phyloP scores from a whole-genome alignment of 2,797 vertebrate genomes.

The Rhodeus uyekii region DNA sequence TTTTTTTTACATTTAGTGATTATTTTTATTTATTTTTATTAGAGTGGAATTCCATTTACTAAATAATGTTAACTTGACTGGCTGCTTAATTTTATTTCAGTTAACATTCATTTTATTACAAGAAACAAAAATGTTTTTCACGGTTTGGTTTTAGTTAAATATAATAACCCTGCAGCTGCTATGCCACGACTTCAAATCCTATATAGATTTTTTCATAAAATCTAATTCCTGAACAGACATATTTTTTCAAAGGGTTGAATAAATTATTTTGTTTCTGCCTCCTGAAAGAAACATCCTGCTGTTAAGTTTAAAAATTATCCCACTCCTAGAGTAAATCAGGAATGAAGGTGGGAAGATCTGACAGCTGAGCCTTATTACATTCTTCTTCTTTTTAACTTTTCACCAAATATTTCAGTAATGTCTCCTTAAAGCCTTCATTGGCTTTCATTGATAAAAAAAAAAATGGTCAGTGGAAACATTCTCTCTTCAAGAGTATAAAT shows the following conservation, averaged over 20 bases:
- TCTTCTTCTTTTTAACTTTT: conserved; percentile 22
- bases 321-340: conserved; percentile 18
- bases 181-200: neutral
- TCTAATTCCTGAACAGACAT: neutral
- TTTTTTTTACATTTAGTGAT: too few species aligned
- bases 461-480: conserved; percentile 58
- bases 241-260: neutral
- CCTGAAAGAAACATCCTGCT: conserved; percentile 20
- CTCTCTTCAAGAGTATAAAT: conserved; percentile 42
- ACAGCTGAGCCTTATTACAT: conserved; percentile 36
- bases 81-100: too few species aligned
- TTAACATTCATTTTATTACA: neutral
- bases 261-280: neutral
- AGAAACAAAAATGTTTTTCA: neutral
- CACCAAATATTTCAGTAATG: conserved; percentile 40
- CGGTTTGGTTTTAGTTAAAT: neutral
- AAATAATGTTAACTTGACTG: too few species aligned
- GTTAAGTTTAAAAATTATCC: neutral
- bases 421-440: conserved; percentile 47
- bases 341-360: conserved; percentile 41
- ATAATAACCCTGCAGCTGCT: neutral
- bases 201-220: neutral
- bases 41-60: too few species aligned
- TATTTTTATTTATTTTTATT: too few species aligned
- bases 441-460: conserved; percentile 64